Conservation (phyloP, 2,888 invertebrate species). For the Drosophila dives region DNA sequence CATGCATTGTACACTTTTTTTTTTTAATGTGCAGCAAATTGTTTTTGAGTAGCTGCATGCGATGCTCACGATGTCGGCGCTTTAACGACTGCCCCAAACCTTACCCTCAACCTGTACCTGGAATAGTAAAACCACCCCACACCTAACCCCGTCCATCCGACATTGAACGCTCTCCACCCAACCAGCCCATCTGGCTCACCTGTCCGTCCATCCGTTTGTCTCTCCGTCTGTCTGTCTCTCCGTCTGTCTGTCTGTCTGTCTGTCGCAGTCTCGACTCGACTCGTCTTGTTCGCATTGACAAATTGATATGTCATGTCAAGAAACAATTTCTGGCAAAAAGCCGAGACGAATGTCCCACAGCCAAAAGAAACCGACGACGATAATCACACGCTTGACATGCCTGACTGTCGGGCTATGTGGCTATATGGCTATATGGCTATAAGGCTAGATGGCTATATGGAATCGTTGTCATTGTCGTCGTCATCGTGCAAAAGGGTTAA, state of each 20-base stretch:
- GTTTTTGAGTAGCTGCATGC: slow-evolving; percentile 77
- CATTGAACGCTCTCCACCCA: not conserved
- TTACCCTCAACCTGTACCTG: slow-evolving; percentile 23
- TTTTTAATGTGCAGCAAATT: slow-evolving; percentile 79
- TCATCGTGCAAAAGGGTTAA: slow-evolving; percentile 36
- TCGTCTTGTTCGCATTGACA: slow-evolving; percentile 74
- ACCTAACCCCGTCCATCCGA: not conserved
- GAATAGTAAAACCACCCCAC: slow-evolving; percentile 1
- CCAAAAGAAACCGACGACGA: slow-evolving; percentile 47
- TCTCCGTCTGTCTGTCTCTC: slow-evolving; percentile 34
- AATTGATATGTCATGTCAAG: slow-evolving; percentile 85
- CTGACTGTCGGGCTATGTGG: slow-evolving; percentile 27
- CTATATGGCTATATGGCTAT: slow-evolving; percentile 3
- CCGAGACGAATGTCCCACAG: slow-evolving; percentile 49
- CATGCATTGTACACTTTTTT: slow-evolving; percentile 71
- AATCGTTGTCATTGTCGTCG: slow-evolving; percentile 5
- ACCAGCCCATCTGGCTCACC: slow-evolving; percentile 31
- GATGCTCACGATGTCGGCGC: slow-evolving; percentile 57
- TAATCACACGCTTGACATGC: slow-evolving; percentile 78
- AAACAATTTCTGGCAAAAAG: slow-evolving; percentile 83
- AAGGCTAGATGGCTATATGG: slow-evolving; percentile 4
- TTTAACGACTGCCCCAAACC: slow-evolving; percentile 47
- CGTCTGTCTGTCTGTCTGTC: slow-evolving; percentile 32
- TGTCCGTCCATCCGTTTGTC: slow-evolving; percentile 32
- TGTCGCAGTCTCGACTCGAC: slow-evolving; percentile 25